Percentiles rank a stretch among this genome's conserved stretches.
phyloP scores from a whole-genome alignment of 2,113 vertebrate genomes.

The Orthonyx spaldingii region DNA sequence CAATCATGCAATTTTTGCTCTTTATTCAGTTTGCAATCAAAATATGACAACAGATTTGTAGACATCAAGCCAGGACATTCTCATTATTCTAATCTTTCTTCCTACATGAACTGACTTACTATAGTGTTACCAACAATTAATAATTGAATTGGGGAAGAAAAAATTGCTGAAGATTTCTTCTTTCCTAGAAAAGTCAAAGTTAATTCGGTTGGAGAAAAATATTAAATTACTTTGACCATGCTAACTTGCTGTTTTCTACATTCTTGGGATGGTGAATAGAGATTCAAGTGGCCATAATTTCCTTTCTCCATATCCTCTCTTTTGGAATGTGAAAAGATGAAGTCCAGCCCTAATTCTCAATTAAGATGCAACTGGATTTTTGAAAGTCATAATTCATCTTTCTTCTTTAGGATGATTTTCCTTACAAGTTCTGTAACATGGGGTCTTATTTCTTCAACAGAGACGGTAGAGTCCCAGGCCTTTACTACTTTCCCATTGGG shows the following conservation, averaged over 20 bases:
- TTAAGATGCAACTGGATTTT: not conserved
- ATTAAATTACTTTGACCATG: not conserved
- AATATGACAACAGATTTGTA: not conserved
- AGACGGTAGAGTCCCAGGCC: conserved; percentile 85
- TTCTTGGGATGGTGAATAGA: not conserved
- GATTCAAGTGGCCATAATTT: not conserved
- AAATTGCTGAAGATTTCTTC: not conserved
- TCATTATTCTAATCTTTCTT: not conserved
- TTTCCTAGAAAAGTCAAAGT: not conserved
- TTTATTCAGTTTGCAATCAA: not conserved
- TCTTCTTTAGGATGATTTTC: conserved; percentile 89
- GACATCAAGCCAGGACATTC: not conserved
- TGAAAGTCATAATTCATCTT: conserved; percentile 84
- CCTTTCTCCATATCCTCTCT: not conserved
- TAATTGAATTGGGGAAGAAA: not conserved
- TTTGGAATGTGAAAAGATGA: conserved; percentile 16
- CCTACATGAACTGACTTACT: not conserved
- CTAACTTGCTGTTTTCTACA: not conserved
- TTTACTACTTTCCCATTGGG: conserved; percentile 85
- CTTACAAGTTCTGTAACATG: conserved; percentile 85
- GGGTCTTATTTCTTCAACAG: conserved; percentile 86
- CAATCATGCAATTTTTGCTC: not conserved
- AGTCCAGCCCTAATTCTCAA: not conserved
- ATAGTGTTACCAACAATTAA: not conserved
- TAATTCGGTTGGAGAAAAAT: not conserved